These are phyloP conservation scores for Limosa lapponica DNA, from an alignment of 2,797 vertebrate species.

Conservation along the genomic window DNA sequence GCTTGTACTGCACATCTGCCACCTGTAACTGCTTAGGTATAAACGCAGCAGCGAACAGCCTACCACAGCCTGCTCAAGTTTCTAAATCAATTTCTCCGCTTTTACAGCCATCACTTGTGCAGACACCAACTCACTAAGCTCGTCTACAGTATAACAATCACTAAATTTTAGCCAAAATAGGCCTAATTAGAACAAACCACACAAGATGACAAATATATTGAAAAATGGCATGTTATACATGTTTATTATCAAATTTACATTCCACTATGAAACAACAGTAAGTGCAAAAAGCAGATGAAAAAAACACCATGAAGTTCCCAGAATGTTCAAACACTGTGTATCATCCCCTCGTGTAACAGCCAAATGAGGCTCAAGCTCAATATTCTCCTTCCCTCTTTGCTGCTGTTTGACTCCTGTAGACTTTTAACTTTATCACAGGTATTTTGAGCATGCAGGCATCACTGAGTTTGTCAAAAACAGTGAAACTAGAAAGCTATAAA, in stretches of 20 bases:
- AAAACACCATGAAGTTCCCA: constrained; percentile 31
- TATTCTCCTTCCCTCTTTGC: neutral
- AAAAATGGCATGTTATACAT: constrained; percentile 55
- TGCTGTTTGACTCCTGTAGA: neutral
- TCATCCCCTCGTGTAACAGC: neutral
- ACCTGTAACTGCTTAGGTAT: neutral
- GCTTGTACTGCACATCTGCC: neutral
- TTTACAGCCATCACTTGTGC: neutral
- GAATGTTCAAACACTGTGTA: neutral
- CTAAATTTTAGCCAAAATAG: neutral
- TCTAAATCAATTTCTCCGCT: neutral
- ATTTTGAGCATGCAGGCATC: neutral
- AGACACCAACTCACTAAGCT: neutral
- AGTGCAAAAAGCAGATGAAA: constrained; percentile 65
- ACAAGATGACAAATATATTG: constrained; percentile 32
- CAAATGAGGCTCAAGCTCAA: neutral
- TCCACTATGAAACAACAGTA: constrained; percentile 59
- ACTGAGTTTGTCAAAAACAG: neutral
- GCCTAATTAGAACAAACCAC: constrained; percentile 49
- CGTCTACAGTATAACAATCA: neutral
- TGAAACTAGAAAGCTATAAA: neutral
- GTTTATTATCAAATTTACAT: constrained; percentile 77
- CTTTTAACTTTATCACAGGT: neutral
- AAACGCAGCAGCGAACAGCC: neutral
- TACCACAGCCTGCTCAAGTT: neutral